These are phyloP conservation scores for Alosa alosa DNA, from an alignment of 2,113 vertebrate genomes.

Conservation along the genomic window DNA sequence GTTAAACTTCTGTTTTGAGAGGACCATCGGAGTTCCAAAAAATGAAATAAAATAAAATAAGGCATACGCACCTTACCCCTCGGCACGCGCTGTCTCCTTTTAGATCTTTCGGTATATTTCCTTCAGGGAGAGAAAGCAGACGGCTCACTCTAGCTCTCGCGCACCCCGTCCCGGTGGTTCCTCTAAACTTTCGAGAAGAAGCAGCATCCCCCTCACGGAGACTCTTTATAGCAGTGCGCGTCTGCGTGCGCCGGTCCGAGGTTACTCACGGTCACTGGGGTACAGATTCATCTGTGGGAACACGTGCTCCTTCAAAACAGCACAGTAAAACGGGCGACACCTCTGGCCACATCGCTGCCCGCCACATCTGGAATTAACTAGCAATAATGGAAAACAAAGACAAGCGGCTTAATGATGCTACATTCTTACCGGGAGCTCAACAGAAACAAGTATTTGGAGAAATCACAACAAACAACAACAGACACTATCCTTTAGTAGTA, in stretches of 20 bases:
- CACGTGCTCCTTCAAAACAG: constrained; percentile 5
- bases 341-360: background rate
- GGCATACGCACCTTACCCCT: background rate
- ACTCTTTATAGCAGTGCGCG: background rate
- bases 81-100: background rate
- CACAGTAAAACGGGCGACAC: background rate
- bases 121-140: background rate
- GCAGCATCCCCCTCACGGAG: background rate
- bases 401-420: background rate
- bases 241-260: background rate
- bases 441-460: no score
- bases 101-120: background rate
- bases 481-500: no score
- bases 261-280: background rate
- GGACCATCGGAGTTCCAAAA: no score
- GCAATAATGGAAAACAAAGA: background rate
- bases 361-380: constrained; percentile 6
- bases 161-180: background rate
- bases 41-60: background rate
- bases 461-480: no score
- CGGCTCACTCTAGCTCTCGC: background rate
- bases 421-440: background rate
- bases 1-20: no score
- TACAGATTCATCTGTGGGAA: background rate
- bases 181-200: background rate